Conservation (phyloP, 2,888 invertebrate genomes). For the Oligia fasciuncula region DNA sequence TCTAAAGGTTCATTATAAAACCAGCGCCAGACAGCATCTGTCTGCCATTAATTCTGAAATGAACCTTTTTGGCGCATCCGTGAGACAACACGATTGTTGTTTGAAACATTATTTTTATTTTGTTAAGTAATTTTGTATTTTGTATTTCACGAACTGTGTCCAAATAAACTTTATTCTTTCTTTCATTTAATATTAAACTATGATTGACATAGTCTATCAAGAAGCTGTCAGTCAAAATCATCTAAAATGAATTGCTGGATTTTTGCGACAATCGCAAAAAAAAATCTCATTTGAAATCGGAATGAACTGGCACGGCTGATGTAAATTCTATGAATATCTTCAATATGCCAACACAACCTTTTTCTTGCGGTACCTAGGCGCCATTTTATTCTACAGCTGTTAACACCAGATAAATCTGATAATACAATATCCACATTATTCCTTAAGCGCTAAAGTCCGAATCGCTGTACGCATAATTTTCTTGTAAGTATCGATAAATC, state of each 20-base stretch:
- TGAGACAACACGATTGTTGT: no score
- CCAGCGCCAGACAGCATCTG: no score
- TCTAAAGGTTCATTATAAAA: no score
- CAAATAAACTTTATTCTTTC: no score
- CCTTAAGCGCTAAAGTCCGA: conserved; percentile 27
- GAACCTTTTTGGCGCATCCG: no score
- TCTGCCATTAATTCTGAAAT: no score
- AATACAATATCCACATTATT: conserved; percentile 50
- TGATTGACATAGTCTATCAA: no score
- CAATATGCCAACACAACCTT: conserved; percentile 36
- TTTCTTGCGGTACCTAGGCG: conserved; percentile 20
- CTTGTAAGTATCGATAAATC: conserved; percentile 45
- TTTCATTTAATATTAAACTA: no score
- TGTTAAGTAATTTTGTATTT: no score
- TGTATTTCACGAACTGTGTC: no score
- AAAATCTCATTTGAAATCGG: background rate
- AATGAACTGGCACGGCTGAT: background rate
- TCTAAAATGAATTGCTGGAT: background rate
- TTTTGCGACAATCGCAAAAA: background rate
- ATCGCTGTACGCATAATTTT: conserved; percentile 21
- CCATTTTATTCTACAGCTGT: conserved; percentile 42
- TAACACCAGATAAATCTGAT: conserved; percentile 23
- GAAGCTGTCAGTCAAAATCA: no score
- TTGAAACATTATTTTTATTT: no score
- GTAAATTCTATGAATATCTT: conserved; percentile 19